These are phyloP conservation scores for Girardinichthys multiradiatus DNA, from an alignment of 2,113 vertebrate genomes.

Conservation along the genomic window DNA sequence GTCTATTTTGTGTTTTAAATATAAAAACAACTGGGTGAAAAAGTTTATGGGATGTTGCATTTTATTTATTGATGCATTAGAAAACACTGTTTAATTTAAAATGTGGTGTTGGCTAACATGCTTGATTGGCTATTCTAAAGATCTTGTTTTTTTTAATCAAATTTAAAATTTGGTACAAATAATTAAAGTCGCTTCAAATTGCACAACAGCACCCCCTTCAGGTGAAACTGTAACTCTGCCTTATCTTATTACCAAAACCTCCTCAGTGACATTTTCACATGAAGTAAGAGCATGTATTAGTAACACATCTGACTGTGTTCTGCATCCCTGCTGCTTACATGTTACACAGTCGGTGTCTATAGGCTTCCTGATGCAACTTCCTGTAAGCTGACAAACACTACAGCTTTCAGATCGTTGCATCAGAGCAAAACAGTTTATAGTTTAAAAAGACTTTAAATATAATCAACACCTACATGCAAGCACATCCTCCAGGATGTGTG, in stretches of 20 bases:
- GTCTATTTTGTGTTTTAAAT: too few relatives aligned
- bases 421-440: slow-evolving; percentile 71
- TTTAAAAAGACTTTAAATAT: slow-evolving; percentile 71
- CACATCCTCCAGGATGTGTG: neutral
- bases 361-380: slow-evolving; percentile 76
- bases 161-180: too few relatives aligned
- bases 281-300: slow-evolving; percentile 14
- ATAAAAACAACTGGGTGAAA: too few relatives aligned
- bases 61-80: too few relatives aligned
- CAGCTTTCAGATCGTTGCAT: slow-evolving; percentile 74
- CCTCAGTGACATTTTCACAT: neutral
- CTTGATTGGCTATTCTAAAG: too few relatives aligned
- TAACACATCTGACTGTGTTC: slow-evolving; percentile 26
- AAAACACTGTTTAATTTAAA: too few relatives aligned
- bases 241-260: neutral
- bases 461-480: slow-evolving; percentile 46
- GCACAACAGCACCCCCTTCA: slow-evolving; percentile 28
- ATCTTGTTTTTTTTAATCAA: too few relatives aligned
- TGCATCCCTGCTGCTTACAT: slow-evolving; percentile 38
- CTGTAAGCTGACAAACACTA: slow-evolving; percentile 69
- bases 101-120: too few relatives aligned
- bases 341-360: slow-evolving; percentile 61
- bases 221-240: neutral
- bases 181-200: neutral
- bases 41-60: too few relatives aligned